Conservation (phyloP, 2,888 invertebrate species). For the Sarcophaga rosellei region DNA sequence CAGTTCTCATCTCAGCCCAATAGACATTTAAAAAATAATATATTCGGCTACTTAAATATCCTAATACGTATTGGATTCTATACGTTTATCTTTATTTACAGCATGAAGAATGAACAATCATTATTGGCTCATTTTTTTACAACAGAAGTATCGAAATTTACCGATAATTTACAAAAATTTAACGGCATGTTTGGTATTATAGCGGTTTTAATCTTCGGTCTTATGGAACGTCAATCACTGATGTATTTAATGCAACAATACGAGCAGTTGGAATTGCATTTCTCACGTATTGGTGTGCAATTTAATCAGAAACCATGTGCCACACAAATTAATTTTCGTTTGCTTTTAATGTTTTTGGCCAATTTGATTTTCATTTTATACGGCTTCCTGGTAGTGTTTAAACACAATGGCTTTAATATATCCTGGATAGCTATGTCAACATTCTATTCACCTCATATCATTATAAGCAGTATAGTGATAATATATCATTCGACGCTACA, state of each 20-base stretch:
- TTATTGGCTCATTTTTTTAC: conserved; percentile 73
- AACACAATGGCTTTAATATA: conserved; percentile 45
- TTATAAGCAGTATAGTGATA: conserved; percentile 73
- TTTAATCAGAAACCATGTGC: conserved; percentile 70
- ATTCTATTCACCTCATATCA: conserved; percentile 76
- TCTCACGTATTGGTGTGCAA: conserved; percentile 72
- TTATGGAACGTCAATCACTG: conserved; percentile 68
- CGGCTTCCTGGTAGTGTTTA: conserved; percentile 70
- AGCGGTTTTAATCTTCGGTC: conserved; percentile 68
- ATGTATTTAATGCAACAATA: conserved; percentile 65
- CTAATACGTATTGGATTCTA: conserved; percentile 70
- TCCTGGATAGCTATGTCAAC: conserved; percentile 68
- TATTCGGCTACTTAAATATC: conserved; percentile 70
- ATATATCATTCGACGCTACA: conserved; percentile 70
- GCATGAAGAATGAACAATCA: conserved; percentile 64
- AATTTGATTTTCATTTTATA: conserved; percentile 68
- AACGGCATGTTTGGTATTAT: conserved; percentile 74
- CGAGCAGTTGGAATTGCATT: conserved; percentile 71
- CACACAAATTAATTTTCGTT: conserved; percentile 62
- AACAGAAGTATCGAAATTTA: conserved; percentile 73
- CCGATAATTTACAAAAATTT: conserved; percentile 74
- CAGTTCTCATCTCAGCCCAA: conserved; percentile 60
- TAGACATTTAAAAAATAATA: conserved; percentile 59
- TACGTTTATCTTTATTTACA: conserved; percentile 66
- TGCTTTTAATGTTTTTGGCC: conserved; percentile 61